Base-by-base conservation (phyloP, 2,888 invertebrate species). In the Sphaerophoria rueppellii region DNA sequence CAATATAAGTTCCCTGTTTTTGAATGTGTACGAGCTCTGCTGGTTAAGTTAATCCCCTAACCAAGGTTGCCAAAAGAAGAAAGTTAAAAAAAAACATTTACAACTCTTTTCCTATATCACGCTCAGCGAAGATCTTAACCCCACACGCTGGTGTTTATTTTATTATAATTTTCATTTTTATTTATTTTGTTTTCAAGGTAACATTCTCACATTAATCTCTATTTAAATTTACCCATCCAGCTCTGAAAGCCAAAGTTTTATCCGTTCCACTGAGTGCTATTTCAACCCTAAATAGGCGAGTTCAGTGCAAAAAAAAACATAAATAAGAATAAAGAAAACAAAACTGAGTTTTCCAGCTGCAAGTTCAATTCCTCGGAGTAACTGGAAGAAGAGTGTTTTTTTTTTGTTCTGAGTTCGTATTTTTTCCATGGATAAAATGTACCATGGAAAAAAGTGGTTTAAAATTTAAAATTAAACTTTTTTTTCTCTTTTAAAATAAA, bases 201-300 rank as follows among this genome's bases (percentile, higher is more conserved):
- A 75, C 76, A 81, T 85, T 85, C 81, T 73, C 85, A 85, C 85
- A 85, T 85, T 85, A 81, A 85, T 85, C 85, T 85, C 77, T 85
- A 85, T 85, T 85, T 81, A 81, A 85, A 85, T 81, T 77, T 70
- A 77, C 37, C 81, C 85, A 81, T 73, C 73, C 76, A 69, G 69
- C 63, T 52, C 43, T 54, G 34, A 63, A 71, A 77, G 70, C 63
- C 76, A 73, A 81, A 85, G 81, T 80, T 85, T 76, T 81, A 81
- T 85, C 73, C 85, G 73, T 85, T 72, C 85, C 85, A 85, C 85
- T 85, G 85, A 81, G 85, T 85, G 77, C 81, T 81, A 81, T 81
- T 85, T 77, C 85, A 85, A 81, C 85, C 85, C 76, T 74, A 70
- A 82, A 79, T 54, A 40, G 46, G 57, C n/a, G 69, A 50, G 43